Percentiles rank a stretch among this genome's conserved stretches.
Conservation (phyloP, 2,888 invertebrate genomes). For the Agriopis aurantiaria region DNA sequence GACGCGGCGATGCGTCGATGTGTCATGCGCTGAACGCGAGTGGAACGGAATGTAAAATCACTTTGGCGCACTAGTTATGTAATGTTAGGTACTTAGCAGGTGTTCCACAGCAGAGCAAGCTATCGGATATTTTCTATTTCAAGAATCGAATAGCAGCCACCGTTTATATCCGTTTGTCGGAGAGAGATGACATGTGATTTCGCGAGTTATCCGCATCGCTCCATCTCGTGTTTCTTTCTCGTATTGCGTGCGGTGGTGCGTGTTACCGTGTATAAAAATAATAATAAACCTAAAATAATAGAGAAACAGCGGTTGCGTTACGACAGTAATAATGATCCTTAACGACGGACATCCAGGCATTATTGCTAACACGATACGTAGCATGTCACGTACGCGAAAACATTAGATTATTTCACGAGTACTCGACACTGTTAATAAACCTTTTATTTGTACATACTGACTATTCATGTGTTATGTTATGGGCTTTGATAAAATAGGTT, state of each 20-base stretch:
- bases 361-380: constrained; percentile 26
- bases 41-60: constrained; percentile 47
- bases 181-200: no score
- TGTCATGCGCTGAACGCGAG: constrained; percentile 41
- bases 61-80: constrained; percentile 10
- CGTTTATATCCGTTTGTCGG: no score
- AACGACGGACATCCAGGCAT: constrained; percentile 40
- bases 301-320: constrained; percentile 10
- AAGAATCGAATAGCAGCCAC: no score
- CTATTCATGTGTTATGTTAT: no score
- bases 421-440: constrained; percentile 4
- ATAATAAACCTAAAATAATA: constrained; percentile 17
- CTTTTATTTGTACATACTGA: neutral
- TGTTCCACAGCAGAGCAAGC: no score
- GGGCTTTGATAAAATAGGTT: no score
- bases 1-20: constrained; percentile 46
- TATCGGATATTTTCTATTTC: no score
- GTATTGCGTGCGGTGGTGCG: no score
- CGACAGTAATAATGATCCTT: constrained; percentile 12
- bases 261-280: neutral
- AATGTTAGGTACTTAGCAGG: no score
- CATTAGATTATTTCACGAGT: constrained; percentile 1
- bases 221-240: no score
- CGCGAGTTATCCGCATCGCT: no score
- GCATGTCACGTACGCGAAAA: constrained; percentile 13